phyloP scores from a whole-genome alignment of 2,797 vertebrate genomes.

The Oreonectes daqikongensis region DNA sequence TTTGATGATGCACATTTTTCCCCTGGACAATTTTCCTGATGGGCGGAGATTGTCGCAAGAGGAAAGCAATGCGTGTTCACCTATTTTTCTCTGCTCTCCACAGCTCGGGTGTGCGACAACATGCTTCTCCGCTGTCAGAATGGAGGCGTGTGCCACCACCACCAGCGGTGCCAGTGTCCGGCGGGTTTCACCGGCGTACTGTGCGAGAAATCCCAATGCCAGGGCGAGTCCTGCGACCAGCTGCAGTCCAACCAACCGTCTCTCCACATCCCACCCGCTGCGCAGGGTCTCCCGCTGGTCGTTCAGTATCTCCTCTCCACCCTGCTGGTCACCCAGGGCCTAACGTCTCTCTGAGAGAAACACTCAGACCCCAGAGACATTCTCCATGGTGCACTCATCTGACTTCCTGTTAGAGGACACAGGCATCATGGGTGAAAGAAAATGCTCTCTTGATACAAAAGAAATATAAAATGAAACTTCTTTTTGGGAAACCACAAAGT shows the following conservation, averaged over 20 bases:
- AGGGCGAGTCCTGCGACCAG: constrained; percentile 80
- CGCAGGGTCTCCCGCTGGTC: constrained; percentile 56
- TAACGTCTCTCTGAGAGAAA: constrained; percentile 72
- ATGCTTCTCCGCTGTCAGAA: constrained; percentile 95
- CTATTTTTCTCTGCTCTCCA: constrained; percentile 36
- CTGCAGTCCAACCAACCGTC: constrained; percentile 70
- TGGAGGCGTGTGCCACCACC: constrained; percentile 88
- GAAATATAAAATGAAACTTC: constrained; percentile 63
- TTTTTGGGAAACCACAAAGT: constrained; percentile 30
- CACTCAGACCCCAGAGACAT: constrained; percentile 37
- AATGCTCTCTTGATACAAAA: constrained; percentile 16
- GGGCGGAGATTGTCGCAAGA: neutral
- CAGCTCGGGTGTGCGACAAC: constrained; percentile 95
- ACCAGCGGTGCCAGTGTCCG: constrained; percentile 87
- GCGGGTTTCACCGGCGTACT: constrained; percentile 84
- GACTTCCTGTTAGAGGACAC: constrained; percentile 51
- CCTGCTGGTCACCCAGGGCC: constrained; percentile 68
- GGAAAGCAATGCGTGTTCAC: constrained; percentile 12
- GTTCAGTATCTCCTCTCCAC: constrained; percentile 68
- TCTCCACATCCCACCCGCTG: constrained; percentile 21
- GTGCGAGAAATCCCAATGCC: constrained; percentile 88
- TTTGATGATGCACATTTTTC: constrained; percentile 7
- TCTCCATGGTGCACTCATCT: constrained; percentile 48
- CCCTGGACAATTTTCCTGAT: constrained; percentile 5
- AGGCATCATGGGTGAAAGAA: constrained; percentile 55